Conservation (phyloP, 1,140 invertebrate genomes). For the Heliothis virescens region DNA sequence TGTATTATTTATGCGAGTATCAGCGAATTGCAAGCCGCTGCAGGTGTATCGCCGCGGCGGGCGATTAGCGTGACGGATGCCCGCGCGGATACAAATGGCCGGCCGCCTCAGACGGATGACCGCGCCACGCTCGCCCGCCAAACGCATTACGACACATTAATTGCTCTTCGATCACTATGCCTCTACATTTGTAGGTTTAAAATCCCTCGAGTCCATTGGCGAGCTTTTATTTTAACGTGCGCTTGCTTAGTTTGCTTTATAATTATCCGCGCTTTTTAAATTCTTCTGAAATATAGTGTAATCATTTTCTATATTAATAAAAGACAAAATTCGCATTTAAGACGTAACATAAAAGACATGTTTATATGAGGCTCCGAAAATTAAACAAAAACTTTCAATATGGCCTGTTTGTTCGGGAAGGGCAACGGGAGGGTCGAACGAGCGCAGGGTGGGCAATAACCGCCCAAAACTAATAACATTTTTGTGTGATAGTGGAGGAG, state of each 20-base stretch:
- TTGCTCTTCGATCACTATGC: slow-evolving; percentile 56
- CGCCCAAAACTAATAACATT: slow-evolving; percentile 85
- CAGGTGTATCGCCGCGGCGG: slow-evolving; percentile 69
- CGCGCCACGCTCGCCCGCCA: slow-evolving; percentile 55
- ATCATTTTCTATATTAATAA: background rate
- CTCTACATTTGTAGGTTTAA: slow-evolving; percentile 40
- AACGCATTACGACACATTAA: slow-evolving; percentile 73
- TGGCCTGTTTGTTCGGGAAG: slow-evolving; percentile 66
- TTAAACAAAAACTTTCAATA: slow-evolving; percentile 68
- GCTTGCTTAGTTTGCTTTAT: background rate
- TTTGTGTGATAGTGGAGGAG: slow-evolving; percentile 79
- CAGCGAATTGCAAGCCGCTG: slow-evolving; percentile 49
- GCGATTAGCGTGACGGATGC: slow-evolving; percentile 78
- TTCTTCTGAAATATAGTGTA: too few relatives aligned
- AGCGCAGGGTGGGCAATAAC: slow-evolving; percentile 77
- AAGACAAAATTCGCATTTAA: slow-evolving; percentile 10
- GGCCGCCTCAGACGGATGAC: slow-evolving; percentile 74
- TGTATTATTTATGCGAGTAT: background rate
- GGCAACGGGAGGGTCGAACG: slow-evolving; percentile 66
- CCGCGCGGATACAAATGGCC: slow-evolving; percentile 72
- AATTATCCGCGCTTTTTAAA: too few relatives aligned
- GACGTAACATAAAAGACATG: slow-evolving; percentile 21
- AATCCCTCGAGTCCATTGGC: slow-evolving; percentile 9
- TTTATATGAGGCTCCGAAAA: slow-evolving; percentile 50
- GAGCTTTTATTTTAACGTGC: slow-evolving; percentile 14